Conservation (phyloP, 2,888 invertebrate genomes). For the Leuctra nigra region DNA sequence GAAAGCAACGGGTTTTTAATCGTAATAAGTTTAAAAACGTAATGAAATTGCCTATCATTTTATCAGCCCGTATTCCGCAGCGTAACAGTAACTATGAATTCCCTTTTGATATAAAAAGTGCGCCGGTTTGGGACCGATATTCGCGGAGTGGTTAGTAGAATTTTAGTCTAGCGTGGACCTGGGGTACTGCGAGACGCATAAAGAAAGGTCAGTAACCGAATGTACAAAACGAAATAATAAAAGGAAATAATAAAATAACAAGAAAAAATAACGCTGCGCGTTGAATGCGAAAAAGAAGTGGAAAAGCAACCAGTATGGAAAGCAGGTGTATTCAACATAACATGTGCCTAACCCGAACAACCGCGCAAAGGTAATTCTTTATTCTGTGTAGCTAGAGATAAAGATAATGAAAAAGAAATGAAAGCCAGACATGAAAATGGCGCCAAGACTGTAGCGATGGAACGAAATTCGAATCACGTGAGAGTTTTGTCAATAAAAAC, state of each 20-base stretch:
- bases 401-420: neutral
- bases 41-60: too few relatives aligned
- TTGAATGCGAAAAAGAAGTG: neutral
- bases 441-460: neutral
- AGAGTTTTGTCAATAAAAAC: too few relatives aligned
- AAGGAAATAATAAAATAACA: neutral
- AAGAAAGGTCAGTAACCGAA: constrained; percentile 18
- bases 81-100: too few relatives aligned
- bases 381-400: neutral
- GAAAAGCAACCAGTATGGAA: constrained; percentile 11
- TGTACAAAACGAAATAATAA: constrained; percentile 11
- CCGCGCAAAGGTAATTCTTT: neutral
- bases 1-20: too few relatives aligned
- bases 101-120: too few relatives aligned
- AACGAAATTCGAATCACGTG: neutral
- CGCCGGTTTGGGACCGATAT: neutral
- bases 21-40: too few relatives aligned
- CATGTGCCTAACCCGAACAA: constrained; percentile 1
- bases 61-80: too few relatives aligned
- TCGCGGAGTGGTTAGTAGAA: constrained; percentile 3
- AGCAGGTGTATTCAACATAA: constrained; percentile 6
- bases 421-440: constrained; percentile 5
- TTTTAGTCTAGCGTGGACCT: neutral
- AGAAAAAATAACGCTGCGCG: neutral
- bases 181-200: constrained; percentile 2